Evolutionary conservation across 2,888 invertebrate species (phyloP).

Genomic region (Cerastoderma edule): DNA sequence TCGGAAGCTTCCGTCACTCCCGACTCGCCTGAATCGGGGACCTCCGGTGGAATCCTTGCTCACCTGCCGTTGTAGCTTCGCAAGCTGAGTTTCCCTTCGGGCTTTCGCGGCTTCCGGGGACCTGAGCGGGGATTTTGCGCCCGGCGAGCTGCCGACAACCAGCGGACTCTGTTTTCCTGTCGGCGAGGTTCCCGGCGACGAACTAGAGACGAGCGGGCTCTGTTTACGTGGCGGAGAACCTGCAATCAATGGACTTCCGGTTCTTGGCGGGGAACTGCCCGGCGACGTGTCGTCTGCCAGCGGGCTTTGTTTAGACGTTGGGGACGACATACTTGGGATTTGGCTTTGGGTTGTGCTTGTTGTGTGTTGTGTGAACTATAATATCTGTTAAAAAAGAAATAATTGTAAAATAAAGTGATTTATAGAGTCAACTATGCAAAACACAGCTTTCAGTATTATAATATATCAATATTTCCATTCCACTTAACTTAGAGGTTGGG

Average conservation of each 20-base stretch:
- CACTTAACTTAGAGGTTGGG: neutral
- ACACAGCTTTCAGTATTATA: too few species aligned
- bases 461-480: neutral
- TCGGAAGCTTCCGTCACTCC: conserved; percentile 8
- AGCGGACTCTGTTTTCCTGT: conserved; percentile 2
- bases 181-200: conserved; percentile 6
- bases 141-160: neutral
- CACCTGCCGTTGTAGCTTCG: conserved; percentile 23
- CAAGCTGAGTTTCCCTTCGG: conserved; percentile 1
- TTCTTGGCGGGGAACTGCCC: neutral
- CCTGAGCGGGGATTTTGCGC: neutral
- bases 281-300: neutral
- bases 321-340: neutral
- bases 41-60: conserved; percentile 32
- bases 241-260: neutral
- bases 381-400: too few species aligned
- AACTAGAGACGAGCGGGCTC: neutral
- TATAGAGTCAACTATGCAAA: too few species aligned
- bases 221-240: neutral
- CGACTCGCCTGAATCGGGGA: conserved; percentile 5
- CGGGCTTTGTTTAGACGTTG: neutral
- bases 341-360: too few species aligned
- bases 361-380: too few species aligned
- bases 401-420: too few species aligned
- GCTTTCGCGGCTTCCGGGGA: conserved; percentile 10